Evolutionary conservation across 1,140 invertebrate genomes (phyloP).

Genomic region (Littorina saxatilis): DNA sequence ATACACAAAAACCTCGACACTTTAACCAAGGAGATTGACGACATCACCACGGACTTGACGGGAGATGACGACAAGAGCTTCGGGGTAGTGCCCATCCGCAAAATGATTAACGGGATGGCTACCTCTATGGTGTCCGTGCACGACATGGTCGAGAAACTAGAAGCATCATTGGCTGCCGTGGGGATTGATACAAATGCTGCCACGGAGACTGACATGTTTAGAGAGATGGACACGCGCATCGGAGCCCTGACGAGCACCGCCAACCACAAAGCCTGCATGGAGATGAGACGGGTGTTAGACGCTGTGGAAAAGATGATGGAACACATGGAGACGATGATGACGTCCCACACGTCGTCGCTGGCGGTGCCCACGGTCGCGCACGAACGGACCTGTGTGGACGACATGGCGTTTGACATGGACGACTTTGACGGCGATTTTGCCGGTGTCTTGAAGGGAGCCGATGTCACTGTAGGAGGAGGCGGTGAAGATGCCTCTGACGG

Average conservation of each 20-base stretch:
- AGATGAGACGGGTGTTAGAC: background rate
- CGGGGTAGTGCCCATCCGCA: background rate
- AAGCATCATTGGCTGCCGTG: background rate
- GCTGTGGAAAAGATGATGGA: too few relatives aligned
- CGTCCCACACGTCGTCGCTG: background rate
- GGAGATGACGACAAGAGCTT: background rate
- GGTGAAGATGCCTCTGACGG: too few relatives aligned
- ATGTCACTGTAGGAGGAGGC: too few relatives aligned
- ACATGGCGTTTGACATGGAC: too few relatives aligned
- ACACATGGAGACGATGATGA: slow-evolving; percentile 3
- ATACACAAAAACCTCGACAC: slow-evolving; percentile 17
- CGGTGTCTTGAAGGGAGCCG: too few relatives aligned
- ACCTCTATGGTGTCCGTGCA: background rate
- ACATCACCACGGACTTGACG: background rate
- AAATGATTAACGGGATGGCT: background rate
- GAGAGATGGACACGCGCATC: background rate
- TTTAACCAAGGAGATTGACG: slow-evolving; percentile 3
- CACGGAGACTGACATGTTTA: slow-evolving; percentile 10
- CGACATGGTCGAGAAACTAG: slow-evolving; percentile 6
- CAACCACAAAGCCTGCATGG: background rate
- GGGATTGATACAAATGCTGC: background rate
- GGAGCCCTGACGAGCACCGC: background rate
- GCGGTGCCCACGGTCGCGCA: too few relatives aligned
- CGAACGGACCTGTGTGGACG: too few relatives aligned
- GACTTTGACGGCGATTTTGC: too few relatives aligned